These are phyloP conservation scores for Morpho deidamia DNA, from an alignment of 2,888 invertebrate species.

Conservation along the genomic window DNA sequence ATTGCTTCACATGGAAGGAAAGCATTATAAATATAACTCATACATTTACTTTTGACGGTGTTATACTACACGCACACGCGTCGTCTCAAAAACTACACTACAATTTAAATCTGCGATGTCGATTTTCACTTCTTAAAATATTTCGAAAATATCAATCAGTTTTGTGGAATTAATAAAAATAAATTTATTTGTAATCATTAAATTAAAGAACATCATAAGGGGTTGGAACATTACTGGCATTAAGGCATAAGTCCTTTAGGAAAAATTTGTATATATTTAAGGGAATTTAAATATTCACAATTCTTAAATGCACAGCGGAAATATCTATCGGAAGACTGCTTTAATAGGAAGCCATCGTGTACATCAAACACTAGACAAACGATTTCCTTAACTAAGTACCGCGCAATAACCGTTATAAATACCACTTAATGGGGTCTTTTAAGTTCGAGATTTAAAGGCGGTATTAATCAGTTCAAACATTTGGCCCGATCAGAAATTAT, in stretches of 20 bases:
- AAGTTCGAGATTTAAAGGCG: constrained; percentile 68
- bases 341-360: constrained; percentile 75
- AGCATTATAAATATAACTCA: constrained; percentile 71
- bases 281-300: constrained; percentile 32
- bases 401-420: constrained; percentile 58
- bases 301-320: constrained; percentile 71
- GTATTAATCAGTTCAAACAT: constrained; percentile 70
- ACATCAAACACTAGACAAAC: constrained; percentile 64
- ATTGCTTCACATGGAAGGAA: constrained; percentile 69
- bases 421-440: constrained; percentile 56
- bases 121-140: constrained; percentile 33
- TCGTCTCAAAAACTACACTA: constrained; percentile 47
- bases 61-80: constrained; percentile 34
- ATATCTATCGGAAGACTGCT: constrained; percentile 77
- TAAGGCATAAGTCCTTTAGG: constrained; percentile 14
- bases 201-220: constrained; percentile 26
- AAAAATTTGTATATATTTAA: constrained; percentile 10
- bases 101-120: constrained; percentile 30
- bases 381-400: constrained; percentile 69
- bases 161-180: constrained; percentile 48
- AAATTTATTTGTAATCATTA: constrained; percentile 15
- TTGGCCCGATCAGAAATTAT: constrained; percentile 70
- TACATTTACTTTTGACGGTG: constrained; percentile 56
- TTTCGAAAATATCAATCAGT: constrained; percentile 48
- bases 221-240: constrained; percentile 26